phyloP scores from a whole-genome alignment of 2,113 vertebrate species.

The Hemiscyllium ocellatum region DNA sequence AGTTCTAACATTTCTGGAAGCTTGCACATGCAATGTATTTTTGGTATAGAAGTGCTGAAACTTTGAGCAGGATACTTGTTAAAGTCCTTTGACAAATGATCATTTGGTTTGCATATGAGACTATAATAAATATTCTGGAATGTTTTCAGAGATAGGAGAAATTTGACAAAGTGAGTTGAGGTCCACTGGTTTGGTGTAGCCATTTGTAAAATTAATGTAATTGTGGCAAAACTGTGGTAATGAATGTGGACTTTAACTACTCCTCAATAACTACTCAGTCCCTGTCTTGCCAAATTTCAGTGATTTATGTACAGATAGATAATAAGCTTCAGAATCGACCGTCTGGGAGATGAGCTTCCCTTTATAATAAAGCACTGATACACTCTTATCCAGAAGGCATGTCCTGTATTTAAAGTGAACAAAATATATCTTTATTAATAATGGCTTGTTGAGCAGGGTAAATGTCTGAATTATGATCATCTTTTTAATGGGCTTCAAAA shows the following conservation, averaged over 20 bases:
- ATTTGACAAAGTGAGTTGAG: background rate
- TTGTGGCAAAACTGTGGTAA: background rate
- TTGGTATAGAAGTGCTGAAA: background rate
- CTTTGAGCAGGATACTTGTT: background rate
- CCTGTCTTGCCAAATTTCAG: background rate
- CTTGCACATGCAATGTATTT: no score
- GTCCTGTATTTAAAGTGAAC: background rate
- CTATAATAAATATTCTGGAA: background rate
- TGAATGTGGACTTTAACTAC: background rate
- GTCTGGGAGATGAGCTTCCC: background rate
- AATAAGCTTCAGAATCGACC: background rate
- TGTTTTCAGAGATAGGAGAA: background rate
- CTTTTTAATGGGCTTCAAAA: background rate
- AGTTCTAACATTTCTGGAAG: background rate
- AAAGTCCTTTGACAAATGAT: background rate
- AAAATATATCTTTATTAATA: background rate
- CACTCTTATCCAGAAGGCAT: background rate
- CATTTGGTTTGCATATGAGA: background rate
- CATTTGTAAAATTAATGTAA: background rate
- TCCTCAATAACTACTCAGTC: background rate
- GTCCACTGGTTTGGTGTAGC: background rate
- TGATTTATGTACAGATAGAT: background rate
- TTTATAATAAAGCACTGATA: background rate
- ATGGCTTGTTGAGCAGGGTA: background rate
- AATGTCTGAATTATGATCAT: background rate